phyloP scores from a whole-genome alignment of 1,140 invertebrate genomes.

The Brachionus paranguensis region DNA sequence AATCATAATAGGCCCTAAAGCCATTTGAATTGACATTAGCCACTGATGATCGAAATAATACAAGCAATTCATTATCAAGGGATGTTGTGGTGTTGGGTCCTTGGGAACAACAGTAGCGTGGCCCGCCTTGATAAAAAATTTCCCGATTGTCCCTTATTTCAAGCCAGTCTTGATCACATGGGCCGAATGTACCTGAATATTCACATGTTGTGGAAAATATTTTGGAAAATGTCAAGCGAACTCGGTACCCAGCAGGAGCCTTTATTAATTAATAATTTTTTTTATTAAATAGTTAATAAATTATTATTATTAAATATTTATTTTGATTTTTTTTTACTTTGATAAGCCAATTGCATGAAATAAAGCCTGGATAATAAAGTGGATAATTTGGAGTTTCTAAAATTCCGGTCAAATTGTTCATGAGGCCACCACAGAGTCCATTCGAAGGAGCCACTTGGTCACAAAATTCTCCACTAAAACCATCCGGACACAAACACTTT shows the following conservation, averaged over 20 bases:
- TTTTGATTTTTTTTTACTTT: not conserved
- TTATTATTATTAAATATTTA: not conserved
- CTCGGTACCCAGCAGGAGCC: conserved; percentile 9
- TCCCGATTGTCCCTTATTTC: conserved; percentile 22
- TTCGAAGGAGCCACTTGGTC: conserved; percentile 7
- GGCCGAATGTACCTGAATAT: not conserved
- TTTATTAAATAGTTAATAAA: too few relatives aligned
- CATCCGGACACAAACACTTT: conserved; percentile 26
- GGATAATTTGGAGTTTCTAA: conserved; percentile 37
- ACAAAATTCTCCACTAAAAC: conserved; percentile 25
- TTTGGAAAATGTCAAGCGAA: conserved; percentile 14
- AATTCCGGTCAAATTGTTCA: conserved; percentile 16
- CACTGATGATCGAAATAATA: not conserved
- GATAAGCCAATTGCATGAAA: conserved; percentile 37
- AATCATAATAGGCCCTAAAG: conserved; percentile 14
- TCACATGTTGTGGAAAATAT: conserved; percentile 9
- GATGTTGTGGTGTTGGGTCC: conserved; percentile 11
- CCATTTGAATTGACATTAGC: conserved; percentile 1
- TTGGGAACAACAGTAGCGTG: conserved; percentile 26
- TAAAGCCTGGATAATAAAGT: conserved; percentile 15
- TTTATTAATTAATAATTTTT: not conserved
- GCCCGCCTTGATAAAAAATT: conserved; percentile 30
- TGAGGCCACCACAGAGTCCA: not conserved
- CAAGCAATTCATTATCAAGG: not conserved
- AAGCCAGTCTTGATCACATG: conserved; percentile 39